Base-by-base conservation (phyloP, 2,888 invertebrate genomes). In the Agonopterix heracliana region DNA sequence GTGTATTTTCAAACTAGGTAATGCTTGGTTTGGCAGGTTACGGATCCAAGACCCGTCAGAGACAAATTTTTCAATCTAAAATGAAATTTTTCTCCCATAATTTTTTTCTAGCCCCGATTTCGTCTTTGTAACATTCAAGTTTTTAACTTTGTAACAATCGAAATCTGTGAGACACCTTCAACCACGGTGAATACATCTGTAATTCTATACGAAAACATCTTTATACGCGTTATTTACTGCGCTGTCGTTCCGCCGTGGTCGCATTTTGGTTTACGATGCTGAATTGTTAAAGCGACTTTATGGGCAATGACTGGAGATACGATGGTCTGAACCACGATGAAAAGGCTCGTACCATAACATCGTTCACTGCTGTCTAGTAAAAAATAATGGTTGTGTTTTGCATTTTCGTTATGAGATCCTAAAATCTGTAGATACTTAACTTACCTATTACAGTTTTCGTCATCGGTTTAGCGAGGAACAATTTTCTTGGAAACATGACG, bases 211-310 rank as follows among this genome's bases (percentile, higher is more conserved):
- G 60, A 62, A 65, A 66, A 60, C 60, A 62, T 63, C 63, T 66
- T 66, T 66, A 68, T 64, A 58, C 60, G 46, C 59, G 57, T 61
- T 64, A 64, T 74, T 72, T 71, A 73, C 61, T 64, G 57, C 54
- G 45, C 42, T 34, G 51, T 47, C 54, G 54, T 56, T 54, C 51
- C 53, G 59, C 61, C 63, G 64, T 63, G 68, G 66, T 44, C 44
- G 36, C 45, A 13, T 45, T 56, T 47, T 53, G 47, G 55, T 76
- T 76, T 77, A 77, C 68, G 74, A 68, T 62, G 61, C 61, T 66
- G 64, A 69, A 68, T 70, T 71, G 70, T 71, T 67, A 61, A 55
- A 60, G 57, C 54, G 59, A 60, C 60, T 76, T 74, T 69, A 69
- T 62, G 57, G 61, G 54, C 54, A 52, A 58, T 56, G 47, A 49